Conservation (phyloP, 2,888 invertebrate species). For the Nomada fucata region DNA sequence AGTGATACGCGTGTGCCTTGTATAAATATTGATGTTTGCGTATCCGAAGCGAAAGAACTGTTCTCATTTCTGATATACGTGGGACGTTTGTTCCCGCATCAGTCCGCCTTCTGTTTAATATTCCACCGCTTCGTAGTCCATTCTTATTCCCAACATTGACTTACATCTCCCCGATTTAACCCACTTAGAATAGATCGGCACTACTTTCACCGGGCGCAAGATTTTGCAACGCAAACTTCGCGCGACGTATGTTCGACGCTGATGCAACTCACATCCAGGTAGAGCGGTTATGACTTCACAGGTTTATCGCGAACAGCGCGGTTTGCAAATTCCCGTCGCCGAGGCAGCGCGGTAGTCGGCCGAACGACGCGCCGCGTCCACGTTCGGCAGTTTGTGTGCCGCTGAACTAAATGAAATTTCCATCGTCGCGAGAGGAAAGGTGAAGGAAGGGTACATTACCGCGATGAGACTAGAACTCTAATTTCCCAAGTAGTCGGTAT, state of each 20-base stretch:
- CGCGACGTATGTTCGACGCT: background rate
- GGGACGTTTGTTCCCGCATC: too few relatives aligned
- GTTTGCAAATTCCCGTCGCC: slow-evolving; percentile 18
- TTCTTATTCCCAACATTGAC: too few relatives aligned
- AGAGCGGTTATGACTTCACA: background rate
- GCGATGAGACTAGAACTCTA: slow-evolving; percentile 1
- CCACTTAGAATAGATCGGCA: too few relatives aligned
- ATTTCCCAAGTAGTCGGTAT: background rate
- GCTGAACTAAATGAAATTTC: slow-evolving; percentile 29
- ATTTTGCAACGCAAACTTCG: background rate
- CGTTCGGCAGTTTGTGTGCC: background rate
- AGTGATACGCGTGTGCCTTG: background rate
- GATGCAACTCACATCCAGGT: background rate
- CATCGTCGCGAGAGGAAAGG: background rate
- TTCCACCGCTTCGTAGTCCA: too few relatives aligned
- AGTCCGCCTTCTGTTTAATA: too few relatives aligned
- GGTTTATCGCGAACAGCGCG: background rate
- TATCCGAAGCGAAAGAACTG: too few relatives aligned
- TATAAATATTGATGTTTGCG: too few relatives aligned
- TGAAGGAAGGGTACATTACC: slow-evolving; percentile 19
- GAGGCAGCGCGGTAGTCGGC: background rate
- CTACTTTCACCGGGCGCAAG: background rate
- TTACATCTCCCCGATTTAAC: background rate
- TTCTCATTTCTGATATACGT: too few relatives aligned
- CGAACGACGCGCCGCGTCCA: background rate